Base-by-base conservation (phyloP, 2,113 vertebrate genomes). In the Petaurus breviceps region DNA sequence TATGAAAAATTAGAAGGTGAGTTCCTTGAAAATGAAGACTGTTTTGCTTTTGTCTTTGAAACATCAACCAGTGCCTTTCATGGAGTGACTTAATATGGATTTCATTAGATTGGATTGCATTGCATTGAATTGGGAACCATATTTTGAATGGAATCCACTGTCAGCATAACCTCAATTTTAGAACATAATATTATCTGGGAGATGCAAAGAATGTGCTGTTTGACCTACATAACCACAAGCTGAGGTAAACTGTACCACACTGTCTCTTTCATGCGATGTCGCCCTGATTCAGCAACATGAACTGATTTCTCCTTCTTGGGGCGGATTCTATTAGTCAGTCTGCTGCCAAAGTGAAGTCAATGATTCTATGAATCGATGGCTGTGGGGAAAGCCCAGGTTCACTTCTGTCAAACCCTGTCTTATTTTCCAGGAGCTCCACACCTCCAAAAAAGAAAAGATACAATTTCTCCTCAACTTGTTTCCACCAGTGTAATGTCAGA, bases 311-410 rank as follows among this genome's bases (percentile, higher is more conserved):
- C 97, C 97, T 96, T 61, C 2, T 0, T 22, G 54, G 93, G 49
- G 49, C 89, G 94, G 96, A 90, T 91, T 2, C 31, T 96, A 97
- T 98, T 97, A 98, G 95, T 98, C 98, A 98, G 90, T 93, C 14
- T 4, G 26, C 43, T 26, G 37, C 89, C 43, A 0, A 25, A 52
- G 43, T 1, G 1, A 26, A 84, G 68, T 84, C 68, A 84, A 84
- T 84, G 68, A 43, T 84, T 84, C 68, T 84, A 0, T 84, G 68
- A 84, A 84, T 84, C 2, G 0, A 1, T 22, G 94, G 90, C 93
- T 16, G 1, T 54, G 96, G 98, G 97, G 97, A 97, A 98, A 97
- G 97, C 96, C 97, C 95, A 0, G 5, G 43, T 90, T 52, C 90
- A 49, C 23, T 11, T 94, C 55, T 94, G 51, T 91, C n/a, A 50